phyloP scores from a whole-genome alignment of 2,888 invertebrate genomes.

The Harpalus rufipes region DNA sequence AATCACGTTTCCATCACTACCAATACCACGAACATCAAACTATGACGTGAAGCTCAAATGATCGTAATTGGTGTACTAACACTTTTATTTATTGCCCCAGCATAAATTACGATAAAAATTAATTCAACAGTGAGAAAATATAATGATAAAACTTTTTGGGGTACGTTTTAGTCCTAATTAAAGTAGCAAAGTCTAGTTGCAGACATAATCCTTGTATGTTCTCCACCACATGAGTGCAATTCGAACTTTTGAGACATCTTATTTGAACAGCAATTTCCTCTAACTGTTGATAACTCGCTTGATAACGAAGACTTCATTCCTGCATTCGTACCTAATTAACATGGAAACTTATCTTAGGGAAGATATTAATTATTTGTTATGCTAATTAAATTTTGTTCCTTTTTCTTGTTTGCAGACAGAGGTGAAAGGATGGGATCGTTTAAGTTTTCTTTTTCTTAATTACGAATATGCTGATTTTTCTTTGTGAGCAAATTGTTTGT shows the following conservation, averaged over 20 bases:
- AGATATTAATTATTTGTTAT: conserved; percentile 62
- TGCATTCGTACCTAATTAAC: conserved; percentile 39
- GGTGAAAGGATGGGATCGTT: conserved; percentile 27
- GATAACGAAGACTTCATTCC: conserved; percentile 20
- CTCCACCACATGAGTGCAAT: background rate
- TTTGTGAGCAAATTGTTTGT: conserved; percentile 24
- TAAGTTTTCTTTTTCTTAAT: conserved; percentile 45
- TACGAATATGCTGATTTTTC: conserved; percentile 45
- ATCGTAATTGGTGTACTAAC: no score
- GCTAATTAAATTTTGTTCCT: conserved; percentile 47
- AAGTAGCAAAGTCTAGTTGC: no score
- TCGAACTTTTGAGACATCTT: conserved; percentile 3
- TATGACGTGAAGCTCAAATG: no score
- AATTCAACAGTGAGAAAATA: no score
- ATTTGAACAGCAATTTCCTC: conserved; percentile 24
- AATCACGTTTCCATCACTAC: no score
- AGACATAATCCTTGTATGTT: background rate
- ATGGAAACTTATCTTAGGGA: conserved; percentile 46
- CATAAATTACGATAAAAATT: no score
- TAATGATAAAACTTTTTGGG: no score
- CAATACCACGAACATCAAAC: no score
- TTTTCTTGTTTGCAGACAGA: conserved; percentile 27
- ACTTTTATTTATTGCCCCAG: no score
- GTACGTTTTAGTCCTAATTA: no score
- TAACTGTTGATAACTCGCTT: conserved; percentile 4